Percentiles rank a stretch among this genome's conserved stretches.
Evolutionary conservation across 2,797 vertebrate genomes (phyloP).

Genomic region (Limosa lapponica): DNA sequence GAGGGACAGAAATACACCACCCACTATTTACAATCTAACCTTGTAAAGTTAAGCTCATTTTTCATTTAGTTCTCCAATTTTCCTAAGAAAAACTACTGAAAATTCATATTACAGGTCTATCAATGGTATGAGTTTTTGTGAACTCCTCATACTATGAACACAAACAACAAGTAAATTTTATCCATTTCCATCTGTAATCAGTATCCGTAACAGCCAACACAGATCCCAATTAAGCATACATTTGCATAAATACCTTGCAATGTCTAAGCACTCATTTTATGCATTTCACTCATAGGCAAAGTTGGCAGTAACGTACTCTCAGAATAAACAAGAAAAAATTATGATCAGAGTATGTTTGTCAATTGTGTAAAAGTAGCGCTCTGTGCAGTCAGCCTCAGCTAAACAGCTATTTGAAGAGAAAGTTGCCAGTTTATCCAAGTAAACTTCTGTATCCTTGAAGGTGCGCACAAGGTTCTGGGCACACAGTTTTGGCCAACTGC

Average conservation of each 20-base stretch:
- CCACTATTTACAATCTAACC: not conserved
- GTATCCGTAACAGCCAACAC: not conserved
- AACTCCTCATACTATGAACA: not conserved
- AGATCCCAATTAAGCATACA: not conserved
- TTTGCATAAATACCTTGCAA: not conserved
- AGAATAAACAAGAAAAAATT: not conserved
- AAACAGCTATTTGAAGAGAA: not conserved
- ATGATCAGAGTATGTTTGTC: not conserved
- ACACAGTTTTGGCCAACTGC: not conserved
- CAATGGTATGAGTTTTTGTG: not conserved
- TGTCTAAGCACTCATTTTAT: not conserved
- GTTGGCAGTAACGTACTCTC: not conserved
- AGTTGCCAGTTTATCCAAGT: not conserved
- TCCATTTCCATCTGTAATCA: not conserved
- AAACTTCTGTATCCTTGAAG: not conserved
- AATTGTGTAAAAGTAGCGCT: not conserved
- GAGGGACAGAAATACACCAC: accelerated
- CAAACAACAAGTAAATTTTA: not conserved
- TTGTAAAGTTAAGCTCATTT: not conserved
- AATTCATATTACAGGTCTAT: not conserved
- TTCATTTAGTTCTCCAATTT: not conserved
- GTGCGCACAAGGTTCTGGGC: not conserved
- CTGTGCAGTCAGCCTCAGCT: not conserved
- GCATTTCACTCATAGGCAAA: not conserved
- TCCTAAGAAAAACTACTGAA: not conserved